Base-by-base conservation (phyloP, 2,888 invertebrate species). In the Parnassius orleans region DNA sequence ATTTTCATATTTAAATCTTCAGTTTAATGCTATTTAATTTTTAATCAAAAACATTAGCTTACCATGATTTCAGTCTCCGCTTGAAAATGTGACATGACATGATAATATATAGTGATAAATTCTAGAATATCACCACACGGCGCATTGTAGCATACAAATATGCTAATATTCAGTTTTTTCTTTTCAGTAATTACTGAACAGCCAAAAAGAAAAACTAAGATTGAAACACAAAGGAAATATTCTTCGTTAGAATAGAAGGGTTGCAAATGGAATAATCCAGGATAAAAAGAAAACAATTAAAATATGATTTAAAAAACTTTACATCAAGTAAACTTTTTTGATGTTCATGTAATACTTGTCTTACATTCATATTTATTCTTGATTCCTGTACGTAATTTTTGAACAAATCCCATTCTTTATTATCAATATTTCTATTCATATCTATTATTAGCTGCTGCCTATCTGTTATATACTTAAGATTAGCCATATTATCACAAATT, bases 311-410 rank as follows among this genome's bases (percentile, higher is more conserved):
- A 63, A 66, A 55, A 63, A 55, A 59, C n/a, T 51, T 11, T 55
- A 59, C 24, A 76, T 78, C 74, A 64, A 63, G 67, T 72, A 93
- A 82, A 75, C 76, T 78, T 60, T 68, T 85, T 71, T 95, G 93
- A 65, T 93, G 94, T 72, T 90, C 84, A 80, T 92, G 91, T 74
- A 97, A 87, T 46, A 99, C 98, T 90, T 99, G 98, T 77, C 99
- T 91, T 9, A 98, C 95, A 92, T 98, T 99, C 69, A 99, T 93
- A 90, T 99, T 99, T 61, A 99, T 96, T 78, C 99, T 94, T 44
- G 96, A 95, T 71, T 93, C 91, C 57, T 88, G 82, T 52, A 96
- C 84, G 83, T 96, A 98, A 56, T 87, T 80, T 19, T 86, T 78
- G 76, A 93, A 94, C 3, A 86, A 88, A 63, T 76, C 74, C 94